Evolutionary conservation across 2,888 invertebrate genomes (phyloP), one percentile per base, ranked within the genome.

Genomic region (Andrena praecox): DNA sequence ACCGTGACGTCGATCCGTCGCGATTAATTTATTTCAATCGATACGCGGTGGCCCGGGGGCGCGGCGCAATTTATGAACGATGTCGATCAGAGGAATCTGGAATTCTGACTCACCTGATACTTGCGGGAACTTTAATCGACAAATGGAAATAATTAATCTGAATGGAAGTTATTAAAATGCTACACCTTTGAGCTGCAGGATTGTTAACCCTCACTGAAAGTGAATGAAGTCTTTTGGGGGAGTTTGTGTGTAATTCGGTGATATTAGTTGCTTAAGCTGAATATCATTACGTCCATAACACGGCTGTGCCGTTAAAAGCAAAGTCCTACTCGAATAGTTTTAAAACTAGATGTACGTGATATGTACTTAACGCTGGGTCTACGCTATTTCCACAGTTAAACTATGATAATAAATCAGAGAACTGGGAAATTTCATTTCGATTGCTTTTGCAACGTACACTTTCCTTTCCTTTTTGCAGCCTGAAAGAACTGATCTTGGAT

Each of bases 401-500:
- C 42, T 42, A 42, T 42, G 42, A 16, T 16, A 42, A 16, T 42
- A 16, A 5, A 42, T 42, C 42, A 42, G 16, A 16, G 42, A 42
- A 42, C 42, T 42, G 12, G 42, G 42, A 42, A 42, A 42, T 42
- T 42, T 16, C 16, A 42, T 42, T 42, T 16, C 42, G 16, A 42
- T 42, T 16, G 42, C 42, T 42, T 42, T 42, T 4, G 4, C 42
- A 42, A 42, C 42, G 42, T 42, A 29, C 54, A 42, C 24, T 42
- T 62, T 29, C 16, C 2, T 33, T 67, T 69, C 20, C 54, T 20
- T 48, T 56, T 95, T 95, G 59, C 94, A 97, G 97, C 92, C 94
- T 97, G 92, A 96, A 96, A 92, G 97, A 97, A 93, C 94, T 97
- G 82, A 95, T 96, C 87, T 94, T 97, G 89, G 96, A 96, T 94